phyloP scores from a whole-genome alignment of 2,113 vertebrate genomes.

The Cottus gobio region DNA sequence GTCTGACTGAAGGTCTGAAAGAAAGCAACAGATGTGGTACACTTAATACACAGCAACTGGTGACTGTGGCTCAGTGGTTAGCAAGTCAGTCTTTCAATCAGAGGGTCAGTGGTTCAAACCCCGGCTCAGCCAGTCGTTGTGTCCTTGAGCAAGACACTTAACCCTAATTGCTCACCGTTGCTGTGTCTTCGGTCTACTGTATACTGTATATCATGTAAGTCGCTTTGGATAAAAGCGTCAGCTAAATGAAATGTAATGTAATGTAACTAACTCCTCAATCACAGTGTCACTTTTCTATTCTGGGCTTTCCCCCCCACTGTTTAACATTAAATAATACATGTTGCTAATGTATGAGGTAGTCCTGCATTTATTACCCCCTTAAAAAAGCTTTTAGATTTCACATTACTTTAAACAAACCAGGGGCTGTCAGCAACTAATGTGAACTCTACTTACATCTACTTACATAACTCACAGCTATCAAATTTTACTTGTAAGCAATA shows the following conservation, averaged over 20 bases:
- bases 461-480: not conserved
- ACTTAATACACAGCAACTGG: not conserved
- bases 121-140: too few relatives aligned
- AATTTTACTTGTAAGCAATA: constrained; percentile 11
- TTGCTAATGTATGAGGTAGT: not conserved
- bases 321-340: not conserved
- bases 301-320: not conserved
- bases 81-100: too few relatives aligned
- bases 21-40: constrained; percentile 30
- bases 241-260: too few relatives aligned
- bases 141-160: too few relatives aligned
- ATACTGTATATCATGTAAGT: too few relatives aligned
- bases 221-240: too few relatives aligned
- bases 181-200: too few relatives aligned
- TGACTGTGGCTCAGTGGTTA: too few relatives aligned
- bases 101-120: too few relatives aligned
- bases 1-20: constrained; percentile 89
- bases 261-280: not conserved
- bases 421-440: not conserved
- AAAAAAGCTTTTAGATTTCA: constrained; percentile 8
- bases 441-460: constrained; percentile 16
- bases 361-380: not conserved
- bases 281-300: not conserved
- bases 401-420: not conserved
- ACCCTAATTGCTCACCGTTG: too few relatives aligned